These are phyloP conservation scores for Odocoileus virginianus DNA, from an alignment of 2,113 vertebrate species.

Conservation along the genomic window DNA sequence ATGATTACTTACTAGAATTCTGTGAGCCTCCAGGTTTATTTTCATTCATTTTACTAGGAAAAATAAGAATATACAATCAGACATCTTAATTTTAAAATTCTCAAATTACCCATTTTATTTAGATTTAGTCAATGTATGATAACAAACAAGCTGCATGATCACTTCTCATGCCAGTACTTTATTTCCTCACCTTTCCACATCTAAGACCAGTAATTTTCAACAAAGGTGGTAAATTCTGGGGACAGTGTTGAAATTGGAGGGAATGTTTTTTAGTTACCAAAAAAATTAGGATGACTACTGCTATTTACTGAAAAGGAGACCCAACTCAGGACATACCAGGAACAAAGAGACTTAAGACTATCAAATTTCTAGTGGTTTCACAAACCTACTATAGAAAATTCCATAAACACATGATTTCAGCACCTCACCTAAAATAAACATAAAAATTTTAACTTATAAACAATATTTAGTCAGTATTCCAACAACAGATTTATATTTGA, in stretches of 20 bases:
- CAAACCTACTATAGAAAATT: background rate
- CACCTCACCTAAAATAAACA: background rate
- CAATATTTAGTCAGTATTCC: background rate
- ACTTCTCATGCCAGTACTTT: constrained; percentile 2
- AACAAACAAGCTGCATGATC: background rate
- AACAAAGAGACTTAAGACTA: background rate
- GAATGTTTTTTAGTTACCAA: constrained; percentile 31
- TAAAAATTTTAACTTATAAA: background rate
- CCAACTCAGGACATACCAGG: background rate
- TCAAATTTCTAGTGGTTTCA: background rate
- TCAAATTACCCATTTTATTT: constrained; percentile 45
- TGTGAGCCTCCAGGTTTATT: constrained; percentile 45
- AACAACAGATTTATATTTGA: background rate
- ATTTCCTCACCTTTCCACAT: background rate
- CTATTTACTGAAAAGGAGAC: background rate
- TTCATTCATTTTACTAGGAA: constrained; percentile 79
- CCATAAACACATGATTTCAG: background rate
- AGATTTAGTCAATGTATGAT: background rate
- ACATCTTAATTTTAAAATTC: constrained; percentile 18
- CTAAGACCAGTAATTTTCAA: background rate
- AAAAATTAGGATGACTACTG: background rate
- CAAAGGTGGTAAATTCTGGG: background rate
- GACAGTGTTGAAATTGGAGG: background rate
- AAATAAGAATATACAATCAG: constrained; percentile 56
- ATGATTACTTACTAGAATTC: constrained; percentile 76